Evolutionary conservation across 1,140 invertebrate genomes (phyloP), one percentile per base, ranked within the genome.

Genomic region (Melitaea cinxia): DNA sequence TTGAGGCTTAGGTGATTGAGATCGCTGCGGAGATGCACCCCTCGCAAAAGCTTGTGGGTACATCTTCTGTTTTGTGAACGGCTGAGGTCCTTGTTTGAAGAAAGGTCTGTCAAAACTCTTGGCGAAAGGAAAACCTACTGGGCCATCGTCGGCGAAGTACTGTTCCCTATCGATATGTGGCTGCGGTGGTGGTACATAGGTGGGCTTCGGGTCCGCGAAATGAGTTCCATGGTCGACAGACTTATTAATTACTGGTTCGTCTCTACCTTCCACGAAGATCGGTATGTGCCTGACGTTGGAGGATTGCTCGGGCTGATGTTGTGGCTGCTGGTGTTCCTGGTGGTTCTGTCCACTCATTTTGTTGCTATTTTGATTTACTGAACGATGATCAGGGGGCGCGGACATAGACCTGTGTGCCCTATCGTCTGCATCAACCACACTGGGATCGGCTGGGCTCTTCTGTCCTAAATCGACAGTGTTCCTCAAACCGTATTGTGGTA

Each of bases 201-300:
- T 52, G 7, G 73, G 88, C 56, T 87, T 85, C 1, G 84, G 35
- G 4, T 89, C 83, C 65, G 87, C 80, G 78, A 87, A 85, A 76
- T 90, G 75, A 21, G 85, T 72, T 21, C 77, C 78, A 59, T 81
- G 78, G 24, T 91, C 87, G 1, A 78, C 77, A 17, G 92, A 90
- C 56, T 92, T 94, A 45, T 95, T 93, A 17, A 95, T 91, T 1
- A 96, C 93, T 0, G 95, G 95, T 70, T 95, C 93, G 72, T 96
- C 95, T 33, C 96, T 89, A 17, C 96, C 96, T 85, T 97, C 96
- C 0, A 97, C 95, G 70, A 96, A 96, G 37, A 97, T 97, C 1
- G 96, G 96, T 82, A 98, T 97, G 77, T 96, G 95, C 70, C 96
- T 92, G 12, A 97, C 94, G 42, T 88, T 88, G 17, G 82, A 82